Percentiles rank a stretch among this genome's conserved stretches.
Evolutionary conservation across 2,113 vertebrate genomes (phyloP).

Genomic region (Psilopsiagon aurifrons): DNA sequence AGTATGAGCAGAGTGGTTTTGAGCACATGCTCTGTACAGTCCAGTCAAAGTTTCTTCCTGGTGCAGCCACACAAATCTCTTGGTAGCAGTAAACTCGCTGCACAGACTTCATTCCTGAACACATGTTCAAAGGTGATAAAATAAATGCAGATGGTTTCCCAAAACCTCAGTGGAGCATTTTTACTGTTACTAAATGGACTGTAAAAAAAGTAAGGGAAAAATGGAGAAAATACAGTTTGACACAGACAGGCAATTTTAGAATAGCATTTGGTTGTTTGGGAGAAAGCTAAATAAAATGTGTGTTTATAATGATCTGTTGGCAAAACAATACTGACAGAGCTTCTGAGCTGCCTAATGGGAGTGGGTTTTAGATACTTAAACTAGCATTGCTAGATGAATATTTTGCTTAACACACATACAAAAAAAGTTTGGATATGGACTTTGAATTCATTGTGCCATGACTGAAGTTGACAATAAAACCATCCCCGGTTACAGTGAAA

Average conservation of each 20-base stretch:
- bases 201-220: constrained; percentile 10
- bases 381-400: neutral
- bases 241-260: neutral
- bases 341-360: constrained; percentile 26
- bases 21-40: constrained; percentile 15
- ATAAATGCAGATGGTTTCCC: constrained; percentile 71
- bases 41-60: constrained; percentile 53
- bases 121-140: constrained; percentile 74
- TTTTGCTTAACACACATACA: neutral
- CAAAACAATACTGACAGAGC: constrained; percentile 41
- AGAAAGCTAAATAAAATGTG: constrained; percentile 32
- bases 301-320: constrained; percentile 36
- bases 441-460: neutral
- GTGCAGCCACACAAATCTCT: constrained; percentile 61
- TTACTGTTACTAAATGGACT: constrained; percentile 44
- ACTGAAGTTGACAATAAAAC: constrained; percentile 2
- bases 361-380: neutral
- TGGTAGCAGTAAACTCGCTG: constrained; percentile 60
- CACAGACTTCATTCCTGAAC: constrained; percentile 66
- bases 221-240: constrained; percentile 35
- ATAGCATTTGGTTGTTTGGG: neutral
- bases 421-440: neutral
- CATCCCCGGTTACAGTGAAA: neutral
- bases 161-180: constrained; percentile 49
- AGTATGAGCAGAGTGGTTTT: constrained; percentile 3